Evolutionary conservation across 2,113 vertebrate genomes (phyloP).

Genomic region (Hippocampus mohnikei): DNA sequence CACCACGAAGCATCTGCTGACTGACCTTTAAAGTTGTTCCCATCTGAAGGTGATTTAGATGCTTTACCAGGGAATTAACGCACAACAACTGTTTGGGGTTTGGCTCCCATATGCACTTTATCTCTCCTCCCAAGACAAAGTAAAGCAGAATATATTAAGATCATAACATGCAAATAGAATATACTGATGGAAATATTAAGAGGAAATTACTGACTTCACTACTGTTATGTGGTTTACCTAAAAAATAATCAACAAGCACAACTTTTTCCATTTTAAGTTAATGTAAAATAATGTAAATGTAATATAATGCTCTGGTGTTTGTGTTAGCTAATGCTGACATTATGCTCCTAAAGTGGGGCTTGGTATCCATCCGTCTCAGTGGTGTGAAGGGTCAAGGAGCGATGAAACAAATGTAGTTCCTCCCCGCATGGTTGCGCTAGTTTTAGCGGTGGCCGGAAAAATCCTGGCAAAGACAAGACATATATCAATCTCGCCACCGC

Average conservation of each 20-base stretch:
- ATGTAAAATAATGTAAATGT: not conserved
- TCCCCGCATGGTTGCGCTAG: not conserved
- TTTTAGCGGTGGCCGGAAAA: conserved; percentile 17
- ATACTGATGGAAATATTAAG: not conserved
- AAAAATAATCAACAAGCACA: not conserved
- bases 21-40: conserved; percentile 6
- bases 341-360: not conserved
- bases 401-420: not conserved
- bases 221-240: too few species aligned
- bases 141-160: not conserved
- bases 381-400: too few species aligned
- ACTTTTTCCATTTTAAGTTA: not conserved
- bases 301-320: not conserved
- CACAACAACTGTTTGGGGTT: conserved; percentile 4
- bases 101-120: not conserved
- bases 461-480: conserved; percentile 39
- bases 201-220: too few species aligned
- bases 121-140: not conserved
- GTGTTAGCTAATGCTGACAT: not conserved
- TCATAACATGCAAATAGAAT: not conserved
- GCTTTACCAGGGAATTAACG: not conserved
- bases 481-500: conserved; percentile 52
- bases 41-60: conserved; percentile 3
- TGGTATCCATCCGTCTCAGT: not conserved
- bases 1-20: not conserved